A percentile compares a stretch with the other conserved stretches of the same genome.
Conservation (phyloP, 1,140 invertebrate genomes). For the Euwallacea fornicatus region DNA sequence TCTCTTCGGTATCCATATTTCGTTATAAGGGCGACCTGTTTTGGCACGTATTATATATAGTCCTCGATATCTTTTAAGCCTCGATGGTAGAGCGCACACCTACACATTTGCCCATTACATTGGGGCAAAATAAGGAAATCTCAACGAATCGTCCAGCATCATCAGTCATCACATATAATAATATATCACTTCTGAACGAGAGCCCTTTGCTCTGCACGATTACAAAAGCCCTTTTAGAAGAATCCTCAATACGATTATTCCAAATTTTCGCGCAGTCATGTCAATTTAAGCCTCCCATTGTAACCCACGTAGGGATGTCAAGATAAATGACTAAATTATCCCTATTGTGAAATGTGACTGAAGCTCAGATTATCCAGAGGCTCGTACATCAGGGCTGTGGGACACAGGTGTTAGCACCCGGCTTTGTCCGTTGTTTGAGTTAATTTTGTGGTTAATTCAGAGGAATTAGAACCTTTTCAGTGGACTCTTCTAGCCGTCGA, state of each 20-base stretch:
- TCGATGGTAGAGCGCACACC: too few relatives aligned
- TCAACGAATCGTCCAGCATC: too few relatives aligned
- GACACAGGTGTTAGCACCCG: too few relatives aligned
- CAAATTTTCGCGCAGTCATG: background rate
- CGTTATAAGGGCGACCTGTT: too few relatives aligned
- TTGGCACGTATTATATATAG: too few relatives aligned
- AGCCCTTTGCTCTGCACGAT: too few relatives aligned
- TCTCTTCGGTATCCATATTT: too few relatives aligned
- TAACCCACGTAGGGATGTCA: slow-evolving; percentile 1
- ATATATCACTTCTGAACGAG: too few relatives aligned
- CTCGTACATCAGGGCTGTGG: background rate
- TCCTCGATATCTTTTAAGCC: too few relatives aligned
- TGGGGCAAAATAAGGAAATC: too few relatives aligned
- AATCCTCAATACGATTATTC: slow-evolving; percentile 3
- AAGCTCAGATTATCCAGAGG: background rate
- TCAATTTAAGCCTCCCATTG: slow-evolving; percentile 5
- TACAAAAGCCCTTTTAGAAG: background rate
- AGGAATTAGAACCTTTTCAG: background rate
- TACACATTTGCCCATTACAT: too few relatives aligned
- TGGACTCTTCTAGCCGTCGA: background rate
- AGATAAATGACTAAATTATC: slow-evolving; percentile 18
- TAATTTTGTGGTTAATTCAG: background rate
- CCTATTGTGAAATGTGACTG: slow-evolving; percentile 3
- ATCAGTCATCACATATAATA: too few relatives aligned
- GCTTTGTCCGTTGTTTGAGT: background rate